Conservation (phyloP, 2,113 vertebrate genomes). For the Cathartes aura region DNA sequence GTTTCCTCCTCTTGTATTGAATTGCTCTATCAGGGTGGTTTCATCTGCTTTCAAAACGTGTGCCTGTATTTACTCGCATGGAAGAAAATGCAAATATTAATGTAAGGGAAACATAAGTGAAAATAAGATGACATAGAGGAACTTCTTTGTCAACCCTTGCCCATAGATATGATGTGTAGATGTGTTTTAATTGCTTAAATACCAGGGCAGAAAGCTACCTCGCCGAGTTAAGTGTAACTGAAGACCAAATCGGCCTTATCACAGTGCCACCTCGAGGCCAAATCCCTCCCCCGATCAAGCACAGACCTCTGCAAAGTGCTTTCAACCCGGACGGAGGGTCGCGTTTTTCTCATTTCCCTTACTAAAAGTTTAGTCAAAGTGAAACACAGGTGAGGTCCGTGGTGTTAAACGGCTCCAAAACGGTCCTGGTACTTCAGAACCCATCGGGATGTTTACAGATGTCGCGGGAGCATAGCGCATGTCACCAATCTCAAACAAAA, state of each 20-base stretch:
- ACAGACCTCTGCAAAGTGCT: neutral
- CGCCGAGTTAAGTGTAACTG: rapidly evolving
- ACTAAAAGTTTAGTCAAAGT: neutral
- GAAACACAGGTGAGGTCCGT: neutral
- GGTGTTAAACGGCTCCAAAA: neutral
- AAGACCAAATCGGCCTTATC: neutral
- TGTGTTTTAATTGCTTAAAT: neutral
- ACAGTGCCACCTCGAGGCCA: neutral
- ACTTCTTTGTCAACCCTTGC: neutral
- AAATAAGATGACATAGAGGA: neutral
- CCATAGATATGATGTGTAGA: neutral
- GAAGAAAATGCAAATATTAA: neutral
- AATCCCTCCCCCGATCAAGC: neutral
- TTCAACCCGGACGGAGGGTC: rapidly evolving
- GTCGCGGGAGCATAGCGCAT: neutral
- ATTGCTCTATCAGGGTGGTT: neutral
- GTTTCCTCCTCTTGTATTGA: neutral
- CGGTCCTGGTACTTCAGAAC: rapidly evolving
- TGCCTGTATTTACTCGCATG: neutral
- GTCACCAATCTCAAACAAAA: neutral
- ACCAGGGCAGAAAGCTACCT: neutral
- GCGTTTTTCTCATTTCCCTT: neutral
- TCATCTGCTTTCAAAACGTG: neutral
- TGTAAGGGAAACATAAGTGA: neutral
- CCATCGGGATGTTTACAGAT: neutral